Evolutionary conservation across 2,888 invertebrate genomes (phyloP).

Genomic region (Polylopha cassiicola): DNA sequence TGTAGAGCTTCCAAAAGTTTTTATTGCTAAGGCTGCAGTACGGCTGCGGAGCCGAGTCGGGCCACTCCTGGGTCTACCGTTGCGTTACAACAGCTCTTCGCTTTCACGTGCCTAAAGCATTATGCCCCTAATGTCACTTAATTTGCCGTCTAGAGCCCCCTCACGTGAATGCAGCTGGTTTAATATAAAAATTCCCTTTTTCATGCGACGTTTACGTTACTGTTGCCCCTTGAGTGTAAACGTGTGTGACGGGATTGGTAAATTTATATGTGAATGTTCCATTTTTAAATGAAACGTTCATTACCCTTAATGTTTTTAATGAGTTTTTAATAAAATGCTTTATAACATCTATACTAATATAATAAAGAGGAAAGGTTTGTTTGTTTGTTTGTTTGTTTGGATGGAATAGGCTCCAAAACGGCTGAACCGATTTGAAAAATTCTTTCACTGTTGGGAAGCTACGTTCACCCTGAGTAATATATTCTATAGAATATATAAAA

Average conservation of each 20-base stretch:
- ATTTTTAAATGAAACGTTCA: no score
- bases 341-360: no score
- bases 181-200: slow-evolving; percentile 71
- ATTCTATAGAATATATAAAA: no score
- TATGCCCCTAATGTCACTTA: slow-evolving; percentile 75
- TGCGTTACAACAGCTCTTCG: slow-evolving; percentile 61
- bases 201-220: slow-evolving; percentile 60
- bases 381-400: no score
- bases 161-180: slow-evolving; percentile 72
- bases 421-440: no score
- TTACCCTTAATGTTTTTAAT: no score
- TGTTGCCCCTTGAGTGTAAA: slow-evolving; percentile 71
- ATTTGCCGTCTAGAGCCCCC: slow-evolving; percentile 73
- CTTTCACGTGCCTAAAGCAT: slow-evolving; percentile 66
- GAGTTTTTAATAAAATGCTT: no score
- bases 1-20: no score
- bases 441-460: no score
- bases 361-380: no score
- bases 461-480: no score
- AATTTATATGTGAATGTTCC: slow-evolving; percentile 6
- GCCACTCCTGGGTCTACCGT: slow-evolving; percentile 50
- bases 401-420: no score
- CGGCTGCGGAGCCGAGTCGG: slow-evolving; percentile 36
- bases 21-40: slow-evolving; percentile 21
- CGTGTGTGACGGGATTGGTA: slow-evolving; percentile 63